Evolutionary conservation across 2,113 vertebrate genomes (phyloP).

Genomic region (Limnothrissa miodon): DNA sequence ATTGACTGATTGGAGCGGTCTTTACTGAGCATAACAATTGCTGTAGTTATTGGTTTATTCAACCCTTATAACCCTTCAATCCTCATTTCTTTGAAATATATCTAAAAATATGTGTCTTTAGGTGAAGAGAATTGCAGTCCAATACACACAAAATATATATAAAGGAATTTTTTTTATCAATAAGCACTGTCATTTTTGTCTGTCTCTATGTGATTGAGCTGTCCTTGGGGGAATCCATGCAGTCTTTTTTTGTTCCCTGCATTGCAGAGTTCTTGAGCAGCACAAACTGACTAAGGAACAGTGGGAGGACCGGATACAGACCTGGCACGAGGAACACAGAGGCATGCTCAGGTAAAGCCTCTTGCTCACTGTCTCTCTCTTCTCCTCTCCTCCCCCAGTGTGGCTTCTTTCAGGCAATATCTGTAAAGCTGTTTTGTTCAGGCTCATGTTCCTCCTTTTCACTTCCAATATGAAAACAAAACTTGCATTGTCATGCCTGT

Average conservation of each 20-base stretch:
- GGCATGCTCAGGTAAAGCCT: conserved; percentile 88
- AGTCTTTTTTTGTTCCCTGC: not conserved
- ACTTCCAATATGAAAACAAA: not conserved
- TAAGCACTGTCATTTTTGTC: not conserved
- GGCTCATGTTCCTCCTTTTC: not conserved
- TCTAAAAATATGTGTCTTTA: no score
- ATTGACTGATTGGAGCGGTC: not conserved
- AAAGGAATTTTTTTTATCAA: not conserved
- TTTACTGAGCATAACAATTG: no score
- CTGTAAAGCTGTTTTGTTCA: not conserved
- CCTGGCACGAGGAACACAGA: conserved; percentile 95
- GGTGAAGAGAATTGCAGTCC: no score
- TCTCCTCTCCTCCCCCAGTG: not conserved
- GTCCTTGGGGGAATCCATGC: not conserved
- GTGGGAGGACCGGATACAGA: conserved; percentile 98
- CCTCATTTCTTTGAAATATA: no score
- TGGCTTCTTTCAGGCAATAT: not conserved
- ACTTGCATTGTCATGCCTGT: not conserved
- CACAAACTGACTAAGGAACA: conserved; percentile 98
- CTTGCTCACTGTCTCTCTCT: not conserved
- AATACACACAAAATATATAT: not conserved
- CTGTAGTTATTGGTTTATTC: no score
- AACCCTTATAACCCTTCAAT: no score
- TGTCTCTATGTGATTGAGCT: not conserved
- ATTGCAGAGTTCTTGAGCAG: conserved; percentile 89